Evolutionary conservation across 2,888 invertebrate genomes (phyloP).

Genomic region (Oasisia sp.): DNA sequence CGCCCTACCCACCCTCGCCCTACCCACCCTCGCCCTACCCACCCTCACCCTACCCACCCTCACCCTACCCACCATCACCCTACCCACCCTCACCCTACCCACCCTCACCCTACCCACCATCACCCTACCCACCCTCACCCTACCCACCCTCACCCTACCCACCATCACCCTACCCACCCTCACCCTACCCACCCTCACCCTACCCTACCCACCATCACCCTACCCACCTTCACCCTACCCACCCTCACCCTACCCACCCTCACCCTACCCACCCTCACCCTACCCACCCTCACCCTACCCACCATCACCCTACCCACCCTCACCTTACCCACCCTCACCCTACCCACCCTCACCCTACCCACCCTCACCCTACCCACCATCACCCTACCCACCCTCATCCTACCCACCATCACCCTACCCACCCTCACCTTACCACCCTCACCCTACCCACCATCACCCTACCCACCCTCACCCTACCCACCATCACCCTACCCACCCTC

Average conservation of each 20-base stretch:
- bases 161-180: no score
- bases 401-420: conserved; percentile 62
- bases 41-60: conserved; percentile 61
- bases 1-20: background rate
- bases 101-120: background rate
- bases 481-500: background rate
- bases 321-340: background rate
- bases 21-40: conserved; percentile 24
- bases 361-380: background rate
- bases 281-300: conserved; percentile 21
- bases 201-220: no score
- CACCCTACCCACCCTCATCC: background rate
- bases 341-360: conserved; percentile 62
- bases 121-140: background rate
- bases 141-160: conserved; percentile 61
- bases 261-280: background rate
- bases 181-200: background rate
- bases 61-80: background rate
- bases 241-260: background rate
- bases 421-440: background rate
- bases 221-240: conserved; percentile 64
- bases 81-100: conserved; percentile 68
- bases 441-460: background rate
- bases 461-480: conserved; percentile 62
- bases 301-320: conserved; percentile 61